Conservation (phyloP, 2,113 vertebrate genomes). For the Salvelinus alpinus region DNA sequence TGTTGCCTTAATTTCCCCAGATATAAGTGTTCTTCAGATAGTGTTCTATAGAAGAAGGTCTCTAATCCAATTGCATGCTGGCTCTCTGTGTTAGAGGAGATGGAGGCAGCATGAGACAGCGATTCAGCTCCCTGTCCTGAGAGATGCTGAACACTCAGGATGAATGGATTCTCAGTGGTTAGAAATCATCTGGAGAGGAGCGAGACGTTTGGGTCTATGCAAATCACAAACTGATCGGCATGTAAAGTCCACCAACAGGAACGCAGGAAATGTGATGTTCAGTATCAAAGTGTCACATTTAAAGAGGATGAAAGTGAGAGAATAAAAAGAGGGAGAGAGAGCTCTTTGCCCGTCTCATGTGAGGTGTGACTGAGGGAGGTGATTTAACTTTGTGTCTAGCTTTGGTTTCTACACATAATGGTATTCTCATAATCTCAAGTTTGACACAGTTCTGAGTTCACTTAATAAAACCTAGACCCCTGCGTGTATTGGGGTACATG, state of each 20-base stretch:
- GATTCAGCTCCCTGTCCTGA: constrained; percentile 52
- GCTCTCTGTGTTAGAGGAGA: constrained; percentile 60
- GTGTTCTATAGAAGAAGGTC: constrained; percentile 51
- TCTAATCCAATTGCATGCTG: constrained; percentile 64
- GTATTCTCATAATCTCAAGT: constrained; percentile 53
- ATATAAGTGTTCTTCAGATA: constrained; percentile 30
- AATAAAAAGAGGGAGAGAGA: constrained; percentile 21
- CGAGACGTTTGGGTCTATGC: constrained; percentile 63
- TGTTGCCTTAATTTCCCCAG: constrained; percentile 37
- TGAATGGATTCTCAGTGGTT: constrained; percentile 59
- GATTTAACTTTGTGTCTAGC: constrained; percentile 39
- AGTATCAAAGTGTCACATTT: constrained; percentile 65
- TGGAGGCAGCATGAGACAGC: constrained; percentile 66
- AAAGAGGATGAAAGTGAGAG: constrained; percentile 56
- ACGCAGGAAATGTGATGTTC: constrained; percentile 62
- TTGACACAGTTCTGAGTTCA: constrained; percentile 55
- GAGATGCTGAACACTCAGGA: constrained; percentile 57
- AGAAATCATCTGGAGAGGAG: constrained; percentile 49
- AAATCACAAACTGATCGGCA: constrained; percentile 62
- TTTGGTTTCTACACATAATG: constrained; percentile 54
- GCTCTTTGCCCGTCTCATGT: constrained; percentile 40
- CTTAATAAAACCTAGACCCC: constrained; percentile 45
- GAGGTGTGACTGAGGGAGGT: constrained; percentile 58
- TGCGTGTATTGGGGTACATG: constrained; percentile 30
- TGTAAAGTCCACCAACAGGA: constrained; percentile 63